These are phyloP conservation scores for Apantesis nais DNA, from an alignment of 2,888 invertebrate genomes.

Conservation along the genomic window DNA sequence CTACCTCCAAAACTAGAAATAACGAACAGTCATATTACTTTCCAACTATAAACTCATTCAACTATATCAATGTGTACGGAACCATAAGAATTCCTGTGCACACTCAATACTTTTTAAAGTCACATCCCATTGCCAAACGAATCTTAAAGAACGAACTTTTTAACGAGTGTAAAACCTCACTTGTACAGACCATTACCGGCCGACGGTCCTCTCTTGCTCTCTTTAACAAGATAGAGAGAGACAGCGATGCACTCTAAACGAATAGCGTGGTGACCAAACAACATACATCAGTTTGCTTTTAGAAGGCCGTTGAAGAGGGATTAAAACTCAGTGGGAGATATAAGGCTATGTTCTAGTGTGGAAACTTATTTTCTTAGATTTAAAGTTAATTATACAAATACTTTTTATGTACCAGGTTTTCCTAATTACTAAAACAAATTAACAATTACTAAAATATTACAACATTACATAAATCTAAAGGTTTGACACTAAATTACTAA, in stretches of 20 bases:
- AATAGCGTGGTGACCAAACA: slow-evolving; percentile 56
- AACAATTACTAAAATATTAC: too few relatives aligned
- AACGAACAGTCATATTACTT: too few relatives aligned
- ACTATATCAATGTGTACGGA: neutral
- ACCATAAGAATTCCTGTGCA: neutral
- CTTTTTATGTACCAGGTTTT: neutral
- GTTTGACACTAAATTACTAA: neutral
- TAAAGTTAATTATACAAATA: neutral
- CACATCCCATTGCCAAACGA: slow-evolving; percentile 28
- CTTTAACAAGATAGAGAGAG: slow-evolving; percentile 6
- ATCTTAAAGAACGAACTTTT: slow-evolving; percentile 53
- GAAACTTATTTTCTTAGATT: neutral
- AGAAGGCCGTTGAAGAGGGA: slow-evolving; percentile 39
- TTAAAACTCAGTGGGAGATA: slow-evolving; percentile 42
- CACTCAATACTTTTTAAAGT: slow-evolving; percentile 1
- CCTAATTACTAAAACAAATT: too few relatives aligned
- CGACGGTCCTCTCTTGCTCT: slow-evolving; percentile 17
- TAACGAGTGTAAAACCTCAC: slow-evolving; percentile 52
- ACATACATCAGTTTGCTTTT: slow-evolving; percentile 67
- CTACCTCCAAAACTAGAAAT: too few relatives aligned
- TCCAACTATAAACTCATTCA: neutral
- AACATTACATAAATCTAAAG: too few relatives aligned
- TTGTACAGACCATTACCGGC: slow-evolving; percentile 32
- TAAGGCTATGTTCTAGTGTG: neutral
- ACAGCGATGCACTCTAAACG: slow-evolving; percentile 41